phyloP scores from a whole-genome alignment of 30 jellyfish, hydroid and myxozoan genomes.

The Kudoa iwatai region DNA sequence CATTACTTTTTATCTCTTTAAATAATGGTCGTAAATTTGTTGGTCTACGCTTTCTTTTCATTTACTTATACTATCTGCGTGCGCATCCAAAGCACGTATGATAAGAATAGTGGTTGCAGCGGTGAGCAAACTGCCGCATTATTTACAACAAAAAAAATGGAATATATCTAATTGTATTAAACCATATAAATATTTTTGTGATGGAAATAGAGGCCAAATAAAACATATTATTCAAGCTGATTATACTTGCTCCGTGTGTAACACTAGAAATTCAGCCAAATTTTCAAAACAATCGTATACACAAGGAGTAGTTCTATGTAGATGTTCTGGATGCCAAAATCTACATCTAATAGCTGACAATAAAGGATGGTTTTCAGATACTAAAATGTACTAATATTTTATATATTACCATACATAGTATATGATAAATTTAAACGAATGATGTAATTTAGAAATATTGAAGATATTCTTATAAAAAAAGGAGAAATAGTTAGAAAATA shows the following conservation, averaged over 20 bases:
- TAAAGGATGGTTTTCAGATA: conserved; percentile 63
- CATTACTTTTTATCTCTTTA: too few relatives aligned
- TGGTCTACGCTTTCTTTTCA: too few relatives aligned
- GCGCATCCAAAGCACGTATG: too few relatives aligned
- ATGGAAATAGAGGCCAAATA: too few relatives aligned
- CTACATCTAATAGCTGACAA: conserved; percentile 56
- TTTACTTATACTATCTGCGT: too few relatives aligned
- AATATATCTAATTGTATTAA: too few relatives aligned
- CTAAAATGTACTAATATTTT: conserved; percentile 9
- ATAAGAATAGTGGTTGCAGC: too few relatives aligned
- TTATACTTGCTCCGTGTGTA: conserved; percentile 49
- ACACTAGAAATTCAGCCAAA: conserved; percentile 15
- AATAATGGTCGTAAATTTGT: too few relatives aligned
- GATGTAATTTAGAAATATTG: conserved; percentile 14
- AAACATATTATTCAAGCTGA: too few relatives aligned
- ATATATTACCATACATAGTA: neutral
- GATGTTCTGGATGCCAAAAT: conserved; percentile 32
- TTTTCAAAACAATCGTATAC: conserved; percentile 32
- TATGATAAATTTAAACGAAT: neutral
- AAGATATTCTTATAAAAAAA: conserved; percentile 33
- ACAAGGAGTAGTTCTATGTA: conserved; percentile 23
- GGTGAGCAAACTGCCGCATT: too few relatives aligned
- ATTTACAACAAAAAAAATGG: too few relatives aligned
- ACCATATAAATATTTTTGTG: too few relatives aligned
- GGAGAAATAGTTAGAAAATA: conserved; percentile 17